Evolutionary conservation across 23 tunicate genomes (phyloP).

Genomic region (Oikopleura dioica): DNA sequence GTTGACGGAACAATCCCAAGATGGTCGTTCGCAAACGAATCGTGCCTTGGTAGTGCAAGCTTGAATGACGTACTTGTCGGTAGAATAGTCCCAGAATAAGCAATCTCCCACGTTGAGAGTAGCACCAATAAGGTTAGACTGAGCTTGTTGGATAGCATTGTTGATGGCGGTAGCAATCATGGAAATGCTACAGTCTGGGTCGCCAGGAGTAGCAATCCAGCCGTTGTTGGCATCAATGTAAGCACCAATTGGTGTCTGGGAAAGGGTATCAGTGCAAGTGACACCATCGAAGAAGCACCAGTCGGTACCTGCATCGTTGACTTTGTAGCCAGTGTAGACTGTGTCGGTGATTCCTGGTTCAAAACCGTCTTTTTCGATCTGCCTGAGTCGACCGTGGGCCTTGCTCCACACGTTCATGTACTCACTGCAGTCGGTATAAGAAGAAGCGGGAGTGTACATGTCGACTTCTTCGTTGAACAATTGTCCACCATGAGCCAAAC

Average conservation of each 20-base stretch:
- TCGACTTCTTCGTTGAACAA: background rate
- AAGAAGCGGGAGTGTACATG: background rate
- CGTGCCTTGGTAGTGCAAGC: background rate
- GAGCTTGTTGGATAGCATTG: background rate
- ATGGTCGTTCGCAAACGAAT: background rate
- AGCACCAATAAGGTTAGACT: background rate
- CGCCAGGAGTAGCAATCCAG: background rate
- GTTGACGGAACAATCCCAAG: background rate
- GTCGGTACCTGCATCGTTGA: background rate
- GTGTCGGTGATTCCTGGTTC: background rate
- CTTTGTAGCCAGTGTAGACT: background rate
- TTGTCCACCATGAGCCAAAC: background rate
- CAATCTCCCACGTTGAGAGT: background rate
- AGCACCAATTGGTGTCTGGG: background rate
- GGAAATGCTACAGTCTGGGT: background rate
- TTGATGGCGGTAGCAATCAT: background rate
- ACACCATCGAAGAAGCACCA: background rate
- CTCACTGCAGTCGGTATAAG: background rate
- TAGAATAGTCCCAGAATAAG: background rate
- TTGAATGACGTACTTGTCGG: background rate
- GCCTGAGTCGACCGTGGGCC: slow-evolving; percentile 1
- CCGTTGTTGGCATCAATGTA: background rate
- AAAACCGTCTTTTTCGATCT: background rate
- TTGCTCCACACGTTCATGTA: background rate
- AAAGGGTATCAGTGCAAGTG: background rate